Conservation (phyloP, 2,797 vertebrate species). For the Coregonus sp. region DNA sequence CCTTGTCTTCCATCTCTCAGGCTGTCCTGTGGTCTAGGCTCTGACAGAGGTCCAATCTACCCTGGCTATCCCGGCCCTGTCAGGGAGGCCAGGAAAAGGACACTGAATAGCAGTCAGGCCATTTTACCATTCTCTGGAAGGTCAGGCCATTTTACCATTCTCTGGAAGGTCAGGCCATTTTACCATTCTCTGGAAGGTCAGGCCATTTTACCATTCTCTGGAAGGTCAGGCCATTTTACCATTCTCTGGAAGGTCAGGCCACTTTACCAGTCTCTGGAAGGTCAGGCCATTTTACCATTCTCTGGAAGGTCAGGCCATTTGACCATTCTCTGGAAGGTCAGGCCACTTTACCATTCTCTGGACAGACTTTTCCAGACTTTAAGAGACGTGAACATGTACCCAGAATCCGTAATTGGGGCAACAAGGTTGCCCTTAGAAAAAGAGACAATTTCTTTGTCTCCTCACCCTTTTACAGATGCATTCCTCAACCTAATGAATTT, state of each 20-base stretch:
- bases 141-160: constrained; percentile 42
- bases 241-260: too few species aligned
- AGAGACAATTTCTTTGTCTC: neutral
- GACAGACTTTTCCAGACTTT: constrained; percentile 18
- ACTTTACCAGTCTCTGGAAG: too few species aligned
- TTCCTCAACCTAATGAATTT: neutral
- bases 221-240: too few species aligned
- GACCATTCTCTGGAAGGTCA: constrained; percentile 15
- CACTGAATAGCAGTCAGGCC: constrained; percentile 12
- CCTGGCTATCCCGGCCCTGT: neutral
- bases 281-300: too few species aligned
- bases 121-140: constrained; percentile 39
- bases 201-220: too few species aligned
- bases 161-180: neutral
- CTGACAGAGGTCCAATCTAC: constrained; percentile 16
- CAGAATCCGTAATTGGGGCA: constrained; percentile 9
- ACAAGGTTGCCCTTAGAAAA: neutral
- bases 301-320: constrained; percentile 7
- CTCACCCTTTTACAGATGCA: neutral
- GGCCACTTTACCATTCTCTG: neutral
- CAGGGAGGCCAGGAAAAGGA: constrained; percentile 13
- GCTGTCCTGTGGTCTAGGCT: constrained; percentile 16
- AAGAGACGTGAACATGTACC: constrained; percentile 10
- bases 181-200: too few species aligned
- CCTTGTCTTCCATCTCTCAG: constrained; percentile 19